These are phyloP conservation scores for Cataglyphis livida DNA, from an alignment of 2,888 invertebrate species.

Conservation along the genomic window DNA sequence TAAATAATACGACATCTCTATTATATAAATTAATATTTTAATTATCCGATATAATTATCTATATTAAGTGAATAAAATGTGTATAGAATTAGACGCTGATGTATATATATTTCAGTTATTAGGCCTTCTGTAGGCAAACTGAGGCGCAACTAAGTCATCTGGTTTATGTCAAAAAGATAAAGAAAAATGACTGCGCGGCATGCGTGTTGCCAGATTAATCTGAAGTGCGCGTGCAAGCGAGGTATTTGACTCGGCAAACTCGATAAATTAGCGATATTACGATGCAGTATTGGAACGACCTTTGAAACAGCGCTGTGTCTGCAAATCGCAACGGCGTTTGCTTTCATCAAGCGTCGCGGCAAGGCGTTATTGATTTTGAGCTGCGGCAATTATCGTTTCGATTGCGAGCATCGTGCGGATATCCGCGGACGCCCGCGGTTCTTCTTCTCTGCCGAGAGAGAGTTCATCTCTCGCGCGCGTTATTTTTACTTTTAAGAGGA, in stretches of 20 bases:
- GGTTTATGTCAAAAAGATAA: background rate
- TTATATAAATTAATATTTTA: background rate
- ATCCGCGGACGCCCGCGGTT: constrained; percentile 45
- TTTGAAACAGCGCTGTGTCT: constrained; percentile 56
- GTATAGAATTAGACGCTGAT: background rate
- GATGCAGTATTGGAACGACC: constrained; percentile 54
- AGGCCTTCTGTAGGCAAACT: background rate
- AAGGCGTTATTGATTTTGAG: constrained; percentile 55
- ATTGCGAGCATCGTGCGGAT: constrained; percentile 52
- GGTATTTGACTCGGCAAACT: constrained; percentile 53
- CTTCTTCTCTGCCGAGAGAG: background rate
- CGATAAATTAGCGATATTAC: constrained; percentile 56
- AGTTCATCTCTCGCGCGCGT: background rate
- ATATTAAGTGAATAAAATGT: background rate
- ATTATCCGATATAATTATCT: background rate
- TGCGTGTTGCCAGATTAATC: constrained; percentile 47
- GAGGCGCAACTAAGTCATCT: constrained; percentile 20
- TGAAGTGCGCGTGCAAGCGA: constrained; percentile 33
- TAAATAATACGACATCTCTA: background rate
- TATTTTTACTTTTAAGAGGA: constrained; percentile 43
- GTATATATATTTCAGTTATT: background rate
- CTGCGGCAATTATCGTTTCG: constrained; percentile 54
- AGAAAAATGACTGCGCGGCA: background rate
- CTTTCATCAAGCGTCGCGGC: constrained; percentile 55
- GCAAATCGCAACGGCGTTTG: constrained; percentile 55